Percentiles rank a stretch among this genome's conserved stretches.
Evolutionary conservation across 2,797 vertebrate species (phyloP).

Genomic region (Melanotaenia trifasciata): DNA sequence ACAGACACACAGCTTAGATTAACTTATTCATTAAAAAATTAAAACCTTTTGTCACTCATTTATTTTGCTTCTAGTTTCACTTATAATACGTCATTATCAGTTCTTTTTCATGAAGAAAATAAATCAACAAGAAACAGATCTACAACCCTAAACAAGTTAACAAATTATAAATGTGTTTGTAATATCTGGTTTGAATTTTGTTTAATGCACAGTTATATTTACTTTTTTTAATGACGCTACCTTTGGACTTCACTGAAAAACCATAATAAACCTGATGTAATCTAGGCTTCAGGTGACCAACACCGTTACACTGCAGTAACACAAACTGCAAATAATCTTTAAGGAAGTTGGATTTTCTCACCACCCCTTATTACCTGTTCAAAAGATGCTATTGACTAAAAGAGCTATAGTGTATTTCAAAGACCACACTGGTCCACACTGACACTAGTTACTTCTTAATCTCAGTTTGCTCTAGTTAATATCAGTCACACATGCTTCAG

Average conservation of each 20-base stretch:
- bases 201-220: not conserved
- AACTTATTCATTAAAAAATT: too few species aligned
- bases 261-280: not conserved
- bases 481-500: slow-evolving; percentile 7
- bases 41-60: too few species aligned
- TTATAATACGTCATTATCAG: too few species aligned
- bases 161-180: not conserved
- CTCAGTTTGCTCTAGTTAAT: slow-evolving; percentile 20
- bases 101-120: not conserved
- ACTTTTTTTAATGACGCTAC: not conserved
- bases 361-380: slow-evolving; percentile 50
- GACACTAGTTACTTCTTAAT: slow-evolving; percentile 28
- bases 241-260: slow-evolving; percentile 13
- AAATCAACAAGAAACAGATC: not conserved
- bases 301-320: not conserved
- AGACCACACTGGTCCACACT: slow-evolving; percentile 3
- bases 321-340: slow-evolving; percentile 33
- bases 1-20: too few species aligned
- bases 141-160: not conserved
- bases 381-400: slow-evolving; percentile 61
- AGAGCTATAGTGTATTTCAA: slow-evolving; percentile 7
- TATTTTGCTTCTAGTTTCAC: too few species aligned
- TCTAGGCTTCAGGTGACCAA: too few species aligned
- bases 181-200: not conserved
- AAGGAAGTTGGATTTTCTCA: slow-evolving; percentile 36